Conservation (phyloP, 2,888 invertebrate genomes). For the Caenorhabditis sulstoni region DNA sequence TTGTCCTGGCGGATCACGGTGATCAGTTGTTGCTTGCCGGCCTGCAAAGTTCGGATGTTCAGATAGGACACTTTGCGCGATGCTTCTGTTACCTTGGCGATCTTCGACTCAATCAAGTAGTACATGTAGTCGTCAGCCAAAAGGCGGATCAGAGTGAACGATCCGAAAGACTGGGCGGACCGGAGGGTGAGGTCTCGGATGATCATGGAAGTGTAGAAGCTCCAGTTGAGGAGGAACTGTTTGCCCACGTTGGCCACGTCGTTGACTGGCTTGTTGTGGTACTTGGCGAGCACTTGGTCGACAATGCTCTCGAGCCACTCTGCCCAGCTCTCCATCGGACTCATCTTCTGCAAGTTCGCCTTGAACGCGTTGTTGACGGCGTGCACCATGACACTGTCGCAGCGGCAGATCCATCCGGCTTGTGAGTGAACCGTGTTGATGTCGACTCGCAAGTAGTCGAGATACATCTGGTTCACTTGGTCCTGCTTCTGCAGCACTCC, state of each 20-base stretch:
- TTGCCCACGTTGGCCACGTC: constrained; percentile 90
- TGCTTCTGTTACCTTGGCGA: constrained; percentile 62
- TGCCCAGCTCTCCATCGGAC: constrained; percentile 97
- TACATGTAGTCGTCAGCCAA: constrained; percentile 99
- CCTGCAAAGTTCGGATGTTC: constrained; percentile 25
- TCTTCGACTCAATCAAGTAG: constrained; percentile 89
- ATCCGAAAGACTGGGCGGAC: constrained; percentile 98
- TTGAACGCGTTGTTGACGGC: constrained; percentile 70
- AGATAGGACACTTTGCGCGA: not conserved
- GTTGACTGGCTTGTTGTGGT: constrained; percentile 84
- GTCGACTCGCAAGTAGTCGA: constrained; percentile 95
- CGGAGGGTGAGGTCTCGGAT: constrained; percentile 95
- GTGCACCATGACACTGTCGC: constrained; percentile 88
- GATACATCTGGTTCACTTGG: constrained; percentile 96
- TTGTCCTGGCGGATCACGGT: constrained; percentile 56
- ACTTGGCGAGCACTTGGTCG: constrained; percentile 90
- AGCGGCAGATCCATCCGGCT: constrained; percentile 98
- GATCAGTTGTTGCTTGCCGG: constrained; percentile 53
- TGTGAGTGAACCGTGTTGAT: constrained; percentile 93
- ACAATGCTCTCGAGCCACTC: constrained; percentile 96
- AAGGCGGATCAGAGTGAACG: constrained; percentile 96
- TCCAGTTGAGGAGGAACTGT: constrained; percentile 97
- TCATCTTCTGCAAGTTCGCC: constrained; percentile 88
- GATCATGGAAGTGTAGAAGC: constrained; percentile 97
- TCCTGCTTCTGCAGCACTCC: constrained; percentile 95